A percentile compares a stretch with the other conserved stretches of the same genome.
Conservation (phyloP, 2,113 vertebrate species). For the Aldabrachelys gigantea region DNA sequence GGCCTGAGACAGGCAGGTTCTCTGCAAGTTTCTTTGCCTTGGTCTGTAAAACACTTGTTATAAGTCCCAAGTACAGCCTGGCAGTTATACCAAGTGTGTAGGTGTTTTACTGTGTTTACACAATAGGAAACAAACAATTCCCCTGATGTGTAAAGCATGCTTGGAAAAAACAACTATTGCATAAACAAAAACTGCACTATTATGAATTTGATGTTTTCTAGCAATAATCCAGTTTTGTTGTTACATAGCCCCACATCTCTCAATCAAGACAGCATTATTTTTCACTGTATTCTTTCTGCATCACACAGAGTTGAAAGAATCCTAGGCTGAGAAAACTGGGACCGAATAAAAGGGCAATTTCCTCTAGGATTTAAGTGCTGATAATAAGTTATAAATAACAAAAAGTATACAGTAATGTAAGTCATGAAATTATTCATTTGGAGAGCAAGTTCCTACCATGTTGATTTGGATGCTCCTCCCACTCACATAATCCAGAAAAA, state of each 20-base stretch:
- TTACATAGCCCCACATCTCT: neutral
- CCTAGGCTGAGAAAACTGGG: neutral
- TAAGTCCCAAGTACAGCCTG: neutral
- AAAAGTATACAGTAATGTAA: neutral
- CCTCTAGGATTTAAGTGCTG: neutral
- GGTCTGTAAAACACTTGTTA: neutral
- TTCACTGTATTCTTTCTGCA: neutral
- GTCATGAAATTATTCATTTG: neutral
- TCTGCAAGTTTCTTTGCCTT: neutral
- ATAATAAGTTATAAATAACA: neutral
- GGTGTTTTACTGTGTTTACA: neutral
- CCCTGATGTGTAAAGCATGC: neutral
- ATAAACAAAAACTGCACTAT: neutral
- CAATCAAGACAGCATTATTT: neutral
- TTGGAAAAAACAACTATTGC: neutral
- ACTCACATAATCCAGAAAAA: neutral
- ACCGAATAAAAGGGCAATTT: neutral
- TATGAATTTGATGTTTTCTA: neutral
- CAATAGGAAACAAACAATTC: neutral
- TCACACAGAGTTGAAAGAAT: fast-evolving
- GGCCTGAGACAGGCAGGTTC: neutral
- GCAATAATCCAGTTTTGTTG: neutral
- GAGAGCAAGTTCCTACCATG: fast-evolving
- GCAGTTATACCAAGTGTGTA: neutral
- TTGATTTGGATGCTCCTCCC: neutral